Conservation (phyloP, 2,113 vertebrate genomes). For the Ifrita kowaldi region DNA sequence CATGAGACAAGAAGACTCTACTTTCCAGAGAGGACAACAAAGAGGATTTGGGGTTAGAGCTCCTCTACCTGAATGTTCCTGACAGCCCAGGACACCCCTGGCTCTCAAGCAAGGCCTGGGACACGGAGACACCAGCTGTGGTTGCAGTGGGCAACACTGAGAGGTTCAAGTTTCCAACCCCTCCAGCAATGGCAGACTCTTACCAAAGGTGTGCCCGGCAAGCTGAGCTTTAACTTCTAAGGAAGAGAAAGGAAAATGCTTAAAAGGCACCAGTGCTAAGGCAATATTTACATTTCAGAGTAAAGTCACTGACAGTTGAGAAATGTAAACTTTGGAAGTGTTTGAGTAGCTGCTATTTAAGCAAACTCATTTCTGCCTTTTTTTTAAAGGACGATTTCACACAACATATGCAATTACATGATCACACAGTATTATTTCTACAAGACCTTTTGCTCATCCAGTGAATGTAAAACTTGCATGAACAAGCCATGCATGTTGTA, state of each 20-base stretch:
- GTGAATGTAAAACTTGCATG: not conserved
- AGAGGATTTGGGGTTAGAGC: not conserved
- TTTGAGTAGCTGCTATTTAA: slow-evolving; percentile 55
- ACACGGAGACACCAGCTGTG: not conserved
- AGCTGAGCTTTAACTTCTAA: not conserved
- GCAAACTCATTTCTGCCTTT: not conserved
- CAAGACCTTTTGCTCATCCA: not conserved
- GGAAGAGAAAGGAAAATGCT: not conserved
- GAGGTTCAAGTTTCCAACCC: not conserved
- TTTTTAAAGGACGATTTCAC: not conserved
- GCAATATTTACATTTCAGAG: slow-evolving; percentile 35
- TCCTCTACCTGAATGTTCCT: not conserved
- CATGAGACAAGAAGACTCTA: not conserved
- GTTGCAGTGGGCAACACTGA: not conserved
- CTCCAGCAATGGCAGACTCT: rapidly evolving
- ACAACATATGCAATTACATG: not conserved
- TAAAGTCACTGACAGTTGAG: slow-evolving; percentile 5
- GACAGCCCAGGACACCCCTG: not conserved
- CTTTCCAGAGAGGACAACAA: not conserved
- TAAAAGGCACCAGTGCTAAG: not conserved
- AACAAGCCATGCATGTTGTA: not conserved
- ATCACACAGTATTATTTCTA: not conserved
- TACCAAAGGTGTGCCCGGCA: rapidly evolving
- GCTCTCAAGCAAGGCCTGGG: not conserved
- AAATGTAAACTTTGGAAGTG: slow-evolving; percentile 42